Conservation (phyloP, 92 coral and sea anemone species). For the Palythoa grandiflora region DNA sequence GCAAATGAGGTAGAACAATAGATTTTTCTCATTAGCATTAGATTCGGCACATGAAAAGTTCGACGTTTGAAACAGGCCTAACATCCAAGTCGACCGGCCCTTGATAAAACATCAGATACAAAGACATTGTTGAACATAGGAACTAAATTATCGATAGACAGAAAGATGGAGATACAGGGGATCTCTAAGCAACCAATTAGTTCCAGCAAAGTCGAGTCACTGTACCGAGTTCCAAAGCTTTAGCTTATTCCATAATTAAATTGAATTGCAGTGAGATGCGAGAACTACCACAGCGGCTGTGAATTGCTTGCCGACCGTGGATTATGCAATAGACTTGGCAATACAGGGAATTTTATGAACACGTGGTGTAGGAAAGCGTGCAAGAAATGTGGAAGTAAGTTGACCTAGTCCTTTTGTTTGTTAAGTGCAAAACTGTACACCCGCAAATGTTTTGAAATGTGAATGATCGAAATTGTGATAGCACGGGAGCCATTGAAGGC, state of each 20-base stretch:
- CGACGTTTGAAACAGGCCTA: too few relatives aligned
- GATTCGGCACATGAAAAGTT: too few relatives aligned
- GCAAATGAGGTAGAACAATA: too few relatives aligned
- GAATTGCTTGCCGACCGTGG: background rate
- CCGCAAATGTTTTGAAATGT: too few relatives aligned
- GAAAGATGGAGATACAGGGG: background rate
- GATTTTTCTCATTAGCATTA: too few relatives aligned
- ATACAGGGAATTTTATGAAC: background rate
- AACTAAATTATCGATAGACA: too few relatives aligned
- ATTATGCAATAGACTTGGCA: background rate
- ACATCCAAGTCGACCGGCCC: too few relatives aligned
- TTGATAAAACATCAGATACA: too few relatives aligned
- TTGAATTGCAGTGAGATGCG: background rate
- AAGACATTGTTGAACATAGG: too few relatives aligned
- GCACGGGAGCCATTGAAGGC: too few relatives aligned
- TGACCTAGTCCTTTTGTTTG: background rate
- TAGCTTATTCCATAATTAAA: background rate
- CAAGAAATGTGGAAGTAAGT: background rate
- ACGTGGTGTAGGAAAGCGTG: constrained; percentile 2
- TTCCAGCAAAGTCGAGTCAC: background rate
- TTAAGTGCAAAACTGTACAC: background rate
- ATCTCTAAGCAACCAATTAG: background rate
- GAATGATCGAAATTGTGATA: too few relatives aligned
- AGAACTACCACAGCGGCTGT: background rate
- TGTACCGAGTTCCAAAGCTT: background rate